Base-by-base conservation (phyloP, 2,797 vertebrate genomes). In the Oryzias sinensis region DNA sequence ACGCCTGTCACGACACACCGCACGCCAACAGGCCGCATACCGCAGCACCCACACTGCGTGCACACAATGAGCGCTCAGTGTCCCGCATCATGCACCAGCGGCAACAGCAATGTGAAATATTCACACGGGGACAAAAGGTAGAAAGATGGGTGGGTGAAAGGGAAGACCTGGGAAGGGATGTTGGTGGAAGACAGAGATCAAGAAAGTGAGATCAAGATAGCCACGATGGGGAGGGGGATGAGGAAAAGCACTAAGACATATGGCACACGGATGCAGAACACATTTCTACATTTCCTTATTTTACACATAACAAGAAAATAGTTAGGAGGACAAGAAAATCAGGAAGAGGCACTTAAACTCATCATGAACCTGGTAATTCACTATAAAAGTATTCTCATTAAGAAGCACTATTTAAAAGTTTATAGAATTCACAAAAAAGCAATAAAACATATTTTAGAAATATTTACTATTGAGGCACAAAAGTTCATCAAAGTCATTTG, bases 101-200 rank as follows among this genome's bases (percentile, higher is more conserved):
- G 88, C 90, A 89, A 73, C 88, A 92, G 88, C 87, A 92, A 92
- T 93, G 89, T 84, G 77, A 92, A 93, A 87, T 88, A 93, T 93
- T 93, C 88, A 86, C 83, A 84, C 86, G 64, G 82, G 83, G 86
- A 91, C 86, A 88, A 85, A 88, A 91, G 87, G 87, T 88, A 83
- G 64, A 65, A 72, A 74, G 64, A 56, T 42, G n/a, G 56, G 54
- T 51, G 41, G 60, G 59, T 50, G 72, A 22, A 49, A 66, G 70
- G 47, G 22, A 53, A 45, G 70, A 73, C 64, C 68, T 73, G 59
- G 13, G 59, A 78, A 74, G 69, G 72, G 68, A 70, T 61, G 62
- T 56, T 13, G 50, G 62, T 69, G 57, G 72, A 80, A 56, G 70
- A 79, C 27, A 70, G 61, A 67, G 73, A 64, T 82, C 47, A 67